phyloP scores from a whole-genome alignment of 2,113 vertebrate species.

The Actenoides lindsayi region DNA sequence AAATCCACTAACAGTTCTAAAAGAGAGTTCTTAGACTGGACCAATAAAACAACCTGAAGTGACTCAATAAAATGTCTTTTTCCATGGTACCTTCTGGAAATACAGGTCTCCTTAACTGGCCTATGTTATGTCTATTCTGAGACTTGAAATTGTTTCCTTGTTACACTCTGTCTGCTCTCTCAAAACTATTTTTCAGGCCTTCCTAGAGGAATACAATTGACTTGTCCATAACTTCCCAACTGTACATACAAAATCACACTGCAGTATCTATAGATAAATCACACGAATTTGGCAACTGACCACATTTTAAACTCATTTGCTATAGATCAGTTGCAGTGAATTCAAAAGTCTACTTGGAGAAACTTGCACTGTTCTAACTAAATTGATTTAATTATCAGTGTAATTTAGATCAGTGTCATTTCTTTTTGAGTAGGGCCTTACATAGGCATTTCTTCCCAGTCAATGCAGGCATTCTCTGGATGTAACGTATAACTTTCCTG shows the following conservation, averaged over 20 bases:
- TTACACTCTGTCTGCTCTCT: not conserved
- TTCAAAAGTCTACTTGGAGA: not conserved
- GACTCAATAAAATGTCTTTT: not conserved
- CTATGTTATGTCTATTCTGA: not conserved
- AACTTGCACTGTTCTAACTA: not conserved
- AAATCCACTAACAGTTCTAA: not conserved
- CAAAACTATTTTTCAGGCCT: not conserved
- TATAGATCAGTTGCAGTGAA: not conserved
- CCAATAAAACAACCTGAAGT: not conserved
- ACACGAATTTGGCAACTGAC: not conserved
- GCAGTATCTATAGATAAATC: not conserved
- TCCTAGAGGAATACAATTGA: not conserved
- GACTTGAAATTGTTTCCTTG: not conserved
- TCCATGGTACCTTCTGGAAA: not conserved
- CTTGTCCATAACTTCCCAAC: not conserved
- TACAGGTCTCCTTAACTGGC: not conserved
- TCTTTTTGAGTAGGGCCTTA: not conserved
- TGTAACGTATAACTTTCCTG: not conserved
- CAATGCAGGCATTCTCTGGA: not conserved
- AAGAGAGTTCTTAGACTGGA: not conserved
- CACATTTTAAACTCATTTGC: not conserved
- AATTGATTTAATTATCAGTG: not conserved
- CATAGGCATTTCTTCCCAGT: not conserved
- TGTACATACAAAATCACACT: not conserved
- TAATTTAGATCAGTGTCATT: not conserved